Base-by-base conservation (phyloP, 2,888 invertebrate genomes). In the Acleris literana region DNA sequence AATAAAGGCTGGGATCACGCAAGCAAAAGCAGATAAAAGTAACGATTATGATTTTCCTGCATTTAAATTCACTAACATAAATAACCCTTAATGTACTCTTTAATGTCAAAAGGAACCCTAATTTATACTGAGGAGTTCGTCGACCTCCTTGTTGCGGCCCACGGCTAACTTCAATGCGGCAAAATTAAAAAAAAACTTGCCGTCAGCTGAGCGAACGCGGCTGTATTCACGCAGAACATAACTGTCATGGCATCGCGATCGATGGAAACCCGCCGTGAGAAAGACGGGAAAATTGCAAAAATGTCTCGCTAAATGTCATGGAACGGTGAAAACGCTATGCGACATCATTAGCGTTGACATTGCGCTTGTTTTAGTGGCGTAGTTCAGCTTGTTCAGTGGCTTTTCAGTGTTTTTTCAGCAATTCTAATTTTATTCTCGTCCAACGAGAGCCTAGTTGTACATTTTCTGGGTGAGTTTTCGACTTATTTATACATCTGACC, bases 161-260 rank as follows among this genome's bases (percentile, higher is more conserved):
- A 67, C 68, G 67, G 73, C 84, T 78, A 82, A 83, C 86, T 90
- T 91, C 90, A 84, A 73, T 68, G 63, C 69, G 71, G 71, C 70
- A 76, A 76, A 76, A 75, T 76, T 80, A 82, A 87, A 86, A 87
- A 85, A 86, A 87, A 85, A 80, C 76, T 82, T 72, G 76, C 88
- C 86, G 90, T 92, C 92, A 92, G 92, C 92, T 92, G 92, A 85
- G 92, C 86, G 84, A 83, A 63, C 74, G 82, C 74, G 56, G 78
- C 87, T 70, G 76, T 85, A 86, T 92, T 92, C 90, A 84, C 73
- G 69, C 78, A 86, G 77, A 85, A 89, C 80, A 80, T 81, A 85
- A 82, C 90, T 91, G 91, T 90, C 92, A 92, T 92, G 92, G 91
- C 90, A 82, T 72, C 85, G 79, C 89, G 90, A 92, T 92, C 92